These are phyloP conservation scores for Diadema setosum DNA, from an alignment of 35 echinoderm and acorn worm species.

Conservation along the genomic window DNA sequence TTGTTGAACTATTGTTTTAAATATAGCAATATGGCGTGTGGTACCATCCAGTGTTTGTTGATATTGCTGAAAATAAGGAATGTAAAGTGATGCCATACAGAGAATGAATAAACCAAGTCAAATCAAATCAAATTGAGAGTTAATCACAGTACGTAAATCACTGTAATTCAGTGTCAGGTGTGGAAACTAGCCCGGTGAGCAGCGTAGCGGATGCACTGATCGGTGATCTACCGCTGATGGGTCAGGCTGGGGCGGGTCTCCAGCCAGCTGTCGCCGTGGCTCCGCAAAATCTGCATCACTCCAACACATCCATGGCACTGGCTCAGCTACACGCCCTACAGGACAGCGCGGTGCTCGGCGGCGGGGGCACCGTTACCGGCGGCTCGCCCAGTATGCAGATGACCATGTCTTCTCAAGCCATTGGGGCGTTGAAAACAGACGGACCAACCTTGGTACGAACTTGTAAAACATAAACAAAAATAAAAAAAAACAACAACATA, in stretches of 20 bases:
- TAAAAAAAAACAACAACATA: too few species aligned
- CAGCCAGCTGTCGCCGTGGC: neutral
- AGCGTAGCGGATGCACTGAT: neutral
- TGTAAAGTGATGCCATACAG: too few species aligned
- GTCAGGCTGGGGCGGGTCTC: neutral
- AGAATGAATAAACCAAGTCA: too few species aligned
- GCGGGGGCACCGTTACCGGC: neutral
- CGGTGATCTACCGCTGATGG: neutral
- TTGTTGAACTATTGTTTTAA: too few species aligned
- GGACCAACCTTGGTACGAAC: neutral
- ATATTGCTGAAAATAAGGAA: too few species aligned
- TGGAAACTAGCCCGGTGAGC: neutral
- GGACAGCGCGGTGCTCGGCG: neutral
- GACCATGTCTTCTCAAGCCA: slow-evolving; percentile 15
- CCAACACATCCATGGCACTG: neutral
- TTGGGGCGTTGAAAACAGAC: neutral
- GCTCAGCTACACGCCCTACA: neutral
- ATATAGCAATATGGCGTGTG: too few species aligned
- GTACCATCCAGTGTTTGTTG: too few species aligned
- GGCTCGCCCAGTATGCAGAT: neutral
- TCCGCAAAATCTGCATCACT: neutral
- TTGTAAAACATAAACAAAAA: too few species aligned
- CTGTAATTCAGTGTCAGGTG: neutral
- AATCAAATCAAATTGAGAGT: too few species aligned
- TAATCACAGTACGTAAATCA: too few species aligned